phyloP scores from a whole-genome alignment of 2,888 invertebrate species.

The Sussaba pulchella region DNA sequence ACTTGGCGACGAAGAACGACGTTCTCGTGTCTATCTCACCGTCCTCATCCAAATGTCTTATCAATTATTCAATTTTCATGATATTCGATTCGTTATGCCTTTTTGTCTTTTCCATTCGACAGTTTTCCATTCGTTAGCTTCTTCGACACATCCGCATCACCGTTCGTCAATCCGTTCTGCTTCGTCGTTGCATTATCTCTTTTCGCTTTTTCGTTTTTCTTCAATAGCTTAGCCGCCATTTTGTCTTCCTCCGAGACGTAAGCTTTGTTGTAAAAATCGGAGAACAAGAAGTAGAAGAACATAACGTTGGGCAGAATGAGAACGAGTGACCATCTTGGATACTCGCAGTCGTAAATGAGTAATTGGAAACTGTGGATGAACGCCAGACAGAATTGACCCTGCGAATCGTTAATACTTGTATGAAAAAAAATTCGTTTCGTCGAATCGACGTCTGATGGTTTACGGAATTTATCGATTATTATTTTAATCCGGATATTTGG shows the following conservation, averaged over 20 bases:
- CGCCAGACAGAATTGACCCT: constrained; percentile 96
- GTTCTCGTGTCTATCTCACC: background rate
- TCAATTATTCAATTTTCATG: constrained; percentile 6
- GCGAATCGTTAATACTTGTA: constrained; percentile 78
- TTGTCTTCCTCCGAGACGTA: constrained; percentile 84
- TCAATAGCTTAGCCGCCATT: constrained; percentile 39
- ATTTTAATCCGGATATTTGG: background rate
- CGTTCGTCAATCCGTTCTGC: constrained; percentile 49
- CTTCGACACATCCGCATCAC: background rate
- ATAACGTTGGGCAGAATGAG: constrained; percentile 96
- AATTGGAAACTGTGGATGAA: constrained; percentile 95
- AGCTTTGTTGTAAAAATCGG: constrained; percentile 94
- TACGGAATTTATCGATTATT: background rate
- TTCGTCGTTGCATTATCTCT: constrained; percentile 43
- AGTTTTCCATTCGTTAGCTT: constrained; percentile 3
- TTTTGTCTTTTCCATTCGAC: constrained; percentile 69
- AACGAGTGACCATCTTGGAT: constrained; percentile 92
- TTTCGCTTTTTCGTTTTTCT: constrained; percentile 54
- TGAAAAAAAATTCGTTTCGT: background rate
- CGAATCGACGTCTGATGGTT: background rate
- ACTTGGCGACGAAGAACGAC: constrained; percentile 1
- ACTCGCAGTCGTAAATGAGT: constrained; percentile 94
- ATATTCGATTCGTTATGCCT: constrained; percentile 39
- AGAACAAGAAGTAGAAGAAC: constrained; percentile 96
- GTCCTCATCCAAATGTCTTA: constrained; percentile 27